Conservation (phyloP, 2,888 invertebrate genomes). For the Heliconius cydno region DNA sequence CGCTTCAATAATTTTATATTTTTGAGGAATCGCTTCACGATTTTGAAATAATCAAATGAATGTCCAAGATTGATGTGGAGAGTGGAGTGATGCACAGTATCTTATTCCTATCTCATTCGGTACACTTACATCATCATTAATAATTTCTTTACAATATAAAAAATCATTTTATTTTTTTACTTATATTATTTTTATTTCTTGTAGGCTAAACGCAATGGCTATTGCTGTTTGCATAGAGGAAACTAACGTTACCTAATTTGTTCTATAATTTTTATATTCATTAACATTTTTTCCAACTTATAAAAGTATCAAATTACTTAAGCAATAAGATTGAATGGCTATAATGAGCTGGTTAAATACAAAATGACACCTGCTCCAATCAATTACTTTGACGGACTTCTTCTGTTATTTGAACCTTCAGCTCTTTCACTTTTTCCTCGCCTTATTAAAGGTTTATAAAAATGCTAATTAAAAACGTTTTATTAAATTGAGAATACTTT, state of each 20-base stretch:
- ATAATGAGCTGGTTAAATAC: background rate
- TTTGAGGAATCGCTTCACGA: too few relatives aligned
- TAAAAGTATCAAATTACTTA: background rate
- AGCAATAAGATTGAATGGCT: background rate
- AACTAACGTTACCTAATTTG: background rate
- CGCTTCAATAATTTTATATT: too few relatives aligned
- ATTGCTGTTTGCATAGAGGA: too few relatives aligned
- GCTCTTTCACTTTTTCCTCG: background rate
- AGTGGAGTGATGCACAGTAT: too few relatives aligned
- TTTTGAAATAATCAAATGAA: too few relatives aligned
- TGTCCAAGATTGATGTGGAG: too few relatives aligned
- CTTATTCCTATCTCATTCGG: too few relatives aligned
- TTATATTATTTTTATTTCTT: too few relatives aligned
- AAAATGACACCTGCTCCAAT: conserved; percentile 23
- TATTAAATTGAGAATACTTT: background rate
- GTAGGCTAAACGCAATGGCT: too few relatives aligned
- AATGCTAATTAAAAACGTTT: conserved; percentile 16
- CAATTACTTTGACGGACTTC: conserved; percentile 20
- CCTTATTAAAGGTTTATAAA: conserved; percentile 6
- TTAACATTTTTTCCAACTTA: background rate
- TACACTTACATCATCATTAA: too few relatives aligned
- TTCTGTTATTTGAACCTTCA: conserved; percentile 15
- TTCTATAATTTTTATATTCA: background rate
- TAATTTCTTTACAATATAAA: too few relatives aligned
- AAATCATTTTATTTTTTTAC: too few relatives aligned